Evolutionary conservation across 2,113 vertebrate genomes (phyloP), one percentile per base, ranked within the genome.

Genomic region (Eleginops maclovinus): DNA sequence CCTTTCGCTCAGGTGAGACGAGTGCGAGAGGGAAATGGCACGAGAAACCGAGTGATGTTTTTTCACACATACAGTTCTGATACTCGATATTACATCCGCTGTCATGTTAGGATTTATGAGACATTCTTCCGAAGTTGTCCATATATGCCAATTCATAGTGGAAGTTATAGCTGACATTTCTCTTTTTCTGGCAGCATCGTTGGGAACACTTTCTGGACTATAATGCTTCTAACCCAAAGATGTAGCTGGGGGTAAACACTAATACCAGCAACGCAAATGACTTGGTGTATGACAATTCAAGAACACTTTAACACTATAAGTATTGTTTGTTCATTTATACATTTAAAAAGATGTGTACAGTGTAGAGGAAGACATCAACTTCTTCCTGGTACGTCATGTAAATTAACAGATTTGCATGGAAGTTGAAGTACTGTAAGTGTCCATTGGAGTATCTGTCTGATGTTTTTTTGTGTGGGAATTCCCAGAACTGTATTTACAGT

Each of bases 1-100:
- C 87, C 88, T 91, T 84, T 87, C 65, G 79, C 82, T 89, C 88
- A 92, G 90, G 82, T 87, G 85, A 91, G 90, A 84, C 31, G 46
- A 83, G 79, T 36, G 77, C 8, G 60, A 82, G 68, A 59, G 21
- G 65, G 21, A 77, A 82, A 66, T 19, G 22, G 40, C 2, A 14
- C 56, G 22, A 75, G 65, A 82, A 54, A 66, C 65, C 76, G 21
- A 81, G 72, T 80, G 2, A 81, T 72, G 49, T 58, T 79, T 77
- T 82, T 67, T 79, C 49, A 75, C 69, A 73, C 36, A 56, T 65
- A 70, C 15, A 24, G 19, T 2, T 7, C 24, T 65, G 85, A 83
- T 72, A 88, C 60, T 36, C 1, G 24, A 79, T 83, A 62, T 78
- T 26, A 78, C 47, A 78, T 86, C 62, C 5, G 24, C 19, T 71